phyloP scores from a whole-genome alignment of 2,888 invertebrate genomes.

The Oscheius sp. region DNA sequence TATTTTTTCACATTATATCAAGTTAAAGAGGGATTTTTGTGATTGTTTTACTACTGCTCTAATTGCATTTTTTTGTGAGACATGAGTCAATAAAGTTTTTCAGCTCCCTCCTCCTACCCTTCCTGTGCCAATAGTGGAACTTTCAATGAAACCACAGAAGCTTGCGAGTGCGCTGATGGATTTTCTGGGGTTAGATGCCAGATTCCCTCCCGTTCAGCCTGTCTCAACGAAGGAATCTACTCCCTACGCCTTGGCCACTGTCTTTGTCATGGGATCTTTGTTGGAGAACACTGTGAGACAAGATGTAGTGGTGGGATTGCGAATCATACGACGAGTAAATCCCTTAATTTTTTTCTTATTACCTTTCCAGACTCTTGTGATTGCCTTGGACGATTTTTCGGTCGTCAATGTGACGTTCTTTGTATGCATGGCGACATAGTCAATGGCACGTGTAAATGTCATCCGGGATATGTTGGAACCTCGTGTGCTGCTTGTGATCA shows the following conservation, averaged over 20 bases:
- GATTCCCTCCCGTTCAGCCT: conserved; percentile 14
- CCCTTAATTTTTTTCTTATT: not conserved
- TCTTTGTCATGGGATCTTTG: conserved; percentile 38
- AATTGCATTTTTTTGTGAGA: too few species aligned
- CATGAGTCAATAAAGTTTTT: too few species aligned
- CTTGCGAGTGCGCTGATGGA: conserved; percentile 35
- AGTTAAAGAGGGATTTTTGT: too few species aligned
- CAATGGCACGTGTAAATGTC: conserved; percentile 30
- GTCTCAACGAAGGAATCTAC: conserved; percentile 43
- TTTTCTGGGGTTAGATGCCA: conserved; percentile 17
- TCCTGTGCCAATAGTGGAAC: conserved; percentile 39
- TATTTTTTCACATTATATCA: not conserved
- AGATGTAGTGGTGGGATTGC: conserved; percentile 41
- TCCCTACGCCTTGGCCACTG: conserved; percentile 39
- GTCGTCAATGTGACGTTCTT: conserved; percentile 22
- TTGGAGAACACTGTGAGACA: conserved; percentile 40
- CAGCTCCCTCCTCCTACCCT: conserved; percentile 1
- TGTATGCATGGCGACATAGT: conserved; percentile 47
- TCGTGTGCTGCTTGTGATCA: conserved; percentile 45
- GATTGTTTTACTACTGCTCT: too few species aligned
- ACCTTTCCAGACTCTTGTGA: conserved; percentile 19
- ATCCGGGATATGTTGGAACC: conserved; percentile 38
- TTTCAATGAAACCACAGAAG: conserved; percentile 42
- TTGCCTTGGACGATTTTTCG: conserved; percentile 17
- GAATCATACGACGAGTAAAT: conserved; percentile 42